Conservation (phyloP, 1,140 invertebrate species). For the Cheumatopsyche charites region DNA sequence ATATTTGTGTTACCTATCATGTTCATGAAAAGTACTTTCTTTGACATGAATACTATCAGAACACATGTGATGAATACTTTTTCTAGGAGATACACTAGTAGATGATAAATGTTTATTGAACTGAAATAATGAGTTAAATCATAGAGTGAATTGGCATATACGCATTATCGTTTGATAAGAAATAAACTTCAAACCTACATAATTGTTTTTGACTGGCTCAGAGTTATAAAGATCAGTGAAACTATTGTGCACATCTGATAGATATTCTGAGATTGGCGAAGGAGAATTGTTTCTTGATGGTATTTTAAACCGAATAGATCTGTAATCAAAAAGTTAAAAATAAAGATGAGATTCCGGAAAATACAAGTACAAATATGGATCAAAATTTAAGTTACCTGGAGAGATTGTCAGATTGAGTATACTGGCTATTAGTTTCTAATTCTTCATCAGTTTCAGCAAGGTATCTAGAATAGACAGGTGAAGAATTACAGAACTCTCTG, state of each 20-base stretch:
- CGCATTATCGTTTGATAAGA: not conserved
- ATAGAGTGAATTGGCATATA: no score
- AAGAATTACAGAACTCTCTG: conserved; percentile 48
- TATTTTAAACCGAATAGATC: conserved; percentile 46
- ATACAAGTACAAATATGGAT: not conserved
- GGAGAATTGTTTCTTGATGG: conserved; percentile 40
- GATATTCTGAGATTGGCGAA: conserved; percentile 33
- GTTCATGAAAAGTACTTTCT: not conserved
- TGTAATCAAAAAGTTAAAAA: conserved; percentile 15
- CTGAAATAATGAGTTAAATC: conserved; percentile 11
- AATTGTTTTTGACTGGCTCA: not conserved
- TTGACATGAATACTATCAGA: not conserved
- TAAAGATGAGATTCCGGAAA: not conserved
- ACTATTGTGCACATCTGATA: conserved; percentile 38
- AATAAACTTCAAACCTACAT: not conserved
- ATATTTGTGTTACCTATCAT: not conserved
- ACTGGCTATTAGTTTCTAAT: conserved; percentile 55
- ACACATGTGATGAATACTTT: conserved; percentile 39
- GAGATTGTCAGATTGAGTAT: conserved; percentile 52
- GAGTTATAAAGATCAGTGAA: conserved; percentile 26
- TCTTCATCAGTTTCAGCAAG: conserved; percentile 56
- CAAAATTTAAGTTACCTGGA: conserved; percentile 35
- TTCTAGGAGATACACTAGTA: conserved; percentile 32
- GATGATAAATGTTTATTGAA: conserved; percentile 5
- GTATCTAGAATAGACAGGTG: conserved; percentile 53